Conservation (phyloP, 2,113 vertebrate species). For the Abramis brama region DNA sequence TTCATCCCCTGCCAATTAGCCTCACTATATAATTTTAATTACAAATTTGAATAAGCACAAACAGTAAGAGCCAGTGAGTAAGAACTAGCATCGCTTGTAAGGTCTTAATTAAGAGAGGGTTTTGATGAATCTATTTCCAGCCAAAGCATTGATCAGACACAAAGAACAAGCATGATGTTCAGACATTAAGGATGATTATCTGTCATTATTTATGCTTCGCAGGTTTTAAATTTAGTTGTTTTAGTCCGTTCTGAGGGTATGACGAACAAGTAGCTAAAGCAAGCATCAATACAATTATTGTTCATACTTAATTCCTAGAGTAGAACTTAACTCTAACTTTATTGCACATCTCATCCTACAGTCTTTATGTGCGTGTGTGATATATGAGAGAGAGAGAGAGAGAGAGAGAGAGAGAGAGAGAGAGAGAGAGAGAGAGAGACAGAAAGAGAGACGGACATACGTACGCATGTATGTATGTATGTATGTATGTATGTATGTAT, state of each 20-base stretch:
- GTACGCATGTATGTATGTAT: fast-evolving
- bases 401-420: too few species aligned
- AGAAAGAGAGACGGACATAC: too few species aligned
- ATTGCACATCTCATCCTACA: not conserved
- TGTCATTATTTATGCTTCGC: not conserved
- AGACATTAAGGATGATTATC: not conserved
- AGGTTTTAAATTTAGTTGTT: not conserved
- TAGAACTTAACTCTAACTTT: not conserved
- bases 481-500: fast-evolving
- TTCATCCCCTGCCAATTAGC: constrained; percentile 29
- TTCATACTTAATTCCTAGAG: not conserved
- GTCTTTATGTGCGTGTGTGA: not conserved
- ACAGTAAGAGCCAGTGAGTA: constrained; percentile 16
- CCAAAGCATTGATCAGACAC: constrained; percentile 22
- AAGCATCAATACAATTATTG: not conserved
- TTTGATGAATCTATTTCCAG: constrained; percentile 32
- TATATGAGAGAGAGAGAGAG: too few species aligned
- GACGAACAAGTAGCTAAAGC: not conserved
- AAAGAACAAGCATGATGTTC: not conserved
- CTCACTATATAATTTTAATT: constrained; percentile 43
- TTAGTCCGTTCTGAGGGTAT: not conserved
- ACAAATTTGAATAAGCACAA: constrained; percentile 40
- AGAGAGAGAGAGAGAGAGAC: too few species aligned
- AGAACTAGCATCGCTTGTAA: constrained; percentile 38
- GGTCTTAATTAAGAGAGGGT: constrained; percentile 36